A percentile compares a stretch with the other conserved stretches of the same genome.
phyloP scores from a whole-genome alignment of 2,113 vertebrate genomes.

The Apodemus sylvaticus region DNA sequence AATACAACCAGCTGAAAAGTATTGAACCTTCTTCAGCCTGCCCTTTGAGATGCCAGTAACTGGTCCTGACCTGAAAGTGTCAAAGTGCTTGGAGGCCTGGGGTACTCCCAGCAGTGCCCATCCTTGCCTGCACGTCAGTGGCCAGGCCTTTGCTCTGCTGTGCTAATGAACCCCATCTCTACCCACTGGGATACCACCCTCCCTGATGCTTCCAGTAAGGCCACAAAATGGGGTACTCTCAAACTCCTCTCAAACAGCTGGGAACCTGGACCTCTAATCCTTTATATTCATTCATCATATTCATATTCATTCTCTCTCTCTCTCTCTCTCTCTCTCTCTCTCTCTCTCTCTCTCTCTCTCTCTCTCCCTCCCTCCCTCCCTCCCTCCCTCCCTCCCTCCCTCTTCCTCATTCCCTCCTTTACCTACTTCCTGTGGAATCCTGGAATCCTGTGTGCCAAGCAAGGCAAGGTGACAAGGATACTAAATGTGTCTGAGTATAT shows the following conservation, averaged over 20 bases:
- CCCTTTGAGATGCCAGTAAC: not conserved
- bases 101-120: not conserved
- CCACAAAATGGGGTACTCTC: not conserved
- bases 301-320: no score
- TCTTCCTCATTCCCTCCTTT: not conserved
- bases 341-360: not conserved
- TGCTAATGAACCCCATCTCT: not conserved
- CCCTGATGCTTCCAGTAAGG: not conserved
- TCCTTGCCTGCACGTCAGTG: not conserved
- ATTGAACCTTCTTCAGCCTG: not conserved
- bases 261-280: not conserved
- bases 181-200: not conserved
- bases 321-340: no score
- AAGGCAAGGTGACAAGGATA: not conserved
- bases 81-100: rapidly evolving
- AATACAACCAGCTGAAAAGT: not conserved
- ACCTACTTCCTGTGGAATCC: not conserved
- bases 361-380: no score
- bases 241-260: not conserved
- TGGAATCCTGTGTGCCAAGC: not conserved
- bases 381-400: not conserved
- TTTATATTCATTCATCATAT: no score
- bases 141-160: not conserved
- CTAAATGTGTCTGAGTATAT: no score
- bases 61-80: rapidly evolving